These are phyloP conservation scores for Pammene aurita DNA, from an alignment of 2,888 invertebrate genomes.

Conservation along the genomic window DNA sequence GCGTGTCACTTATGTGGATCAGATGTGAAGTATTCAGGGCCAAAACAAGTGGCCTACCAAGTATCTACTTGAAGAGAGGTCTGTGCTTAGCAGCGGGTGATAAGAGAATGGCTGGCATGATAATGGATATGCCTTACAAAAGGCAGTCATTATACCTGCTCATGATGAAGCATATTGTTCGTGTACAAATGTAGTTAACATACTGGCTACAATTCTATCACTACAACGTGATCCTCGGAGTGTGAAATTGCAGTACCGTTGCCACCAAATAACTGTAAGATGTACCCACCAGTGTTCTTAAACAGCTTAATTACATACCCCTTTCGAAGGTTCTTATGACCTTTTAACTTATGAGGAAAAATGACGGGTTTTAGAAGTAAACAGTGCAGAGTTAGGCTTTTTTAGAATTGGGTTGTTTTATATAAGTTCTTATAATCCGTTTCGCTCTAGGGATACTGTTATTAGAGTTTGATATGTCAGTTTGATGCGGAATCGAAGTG, in stretches of 20 bases:
- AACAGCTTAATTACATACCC: not conserved
- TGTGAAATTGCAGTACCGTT: conserved; percentile 40
- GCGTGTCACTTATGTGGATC: no score
- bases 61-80: no score
- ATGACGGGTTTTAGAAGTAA: not conserved
- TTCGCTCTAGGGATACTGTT: conserved; percentile 35
- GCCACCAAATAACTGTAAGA: conserved; percentile 38
- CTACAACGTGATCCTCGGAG: conserved; percentile 24
- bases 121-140: no score
- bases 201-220: conserved; percentile 16
- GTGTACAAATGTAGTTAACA: not conserved
- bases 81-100: no score
- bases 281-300: not conserved
- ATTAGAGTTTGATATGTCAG: conserved; percentile 38
- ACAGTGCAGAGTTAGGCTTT: not conserved
- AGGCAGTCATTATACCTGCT: no score
- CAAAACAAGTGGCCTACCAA: no score
- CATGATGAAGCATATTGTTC: not conserved
- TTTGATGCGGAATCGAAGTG: conserved; percentile 28
- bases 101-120: no score
- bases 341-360: not conserved
- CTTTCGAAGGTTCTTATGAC: not conserved
- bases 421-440: conserved; percentile 33
- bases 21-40: no score
- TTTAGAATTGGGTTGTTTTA: not conserved